phyloP scores from a whole-genome alignment of 92 coral and sea anemone genomes.

The Micromussa lordhowensis region DNA sequence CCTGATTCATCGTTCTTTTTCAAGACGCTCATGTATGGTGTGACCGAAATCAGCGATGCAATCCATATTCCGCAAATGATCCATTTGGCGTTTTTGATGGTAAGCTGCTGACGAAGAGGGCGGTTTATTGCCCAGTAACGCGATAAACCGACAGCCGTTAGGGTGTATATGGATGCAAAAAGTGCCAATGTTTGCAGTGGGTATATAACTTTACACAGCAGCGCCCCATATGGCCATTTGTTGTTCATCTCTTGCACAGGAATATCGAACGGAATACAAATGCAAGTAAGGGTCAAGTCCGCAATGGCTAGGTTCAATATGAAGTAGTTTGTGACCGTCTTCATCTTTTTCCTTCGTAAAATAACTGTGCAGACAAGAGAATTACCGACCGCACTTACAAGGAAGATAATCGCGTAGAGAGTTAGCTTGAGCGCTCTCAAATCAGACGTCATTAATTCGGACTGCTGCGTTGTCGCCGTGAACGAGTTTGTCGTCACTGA shows the following conservation, averaged over 20 bases:
- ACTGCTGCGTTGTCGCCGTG: background rate
- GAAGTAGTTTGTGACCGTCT: constrained; percentile 87
- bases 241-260: constrained; percentile 75
- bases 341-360: constrained; percentile 75
- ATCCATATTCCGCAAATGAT: constrained; percentile 79
- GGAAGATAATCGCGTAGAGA: constrained; percentile 69
- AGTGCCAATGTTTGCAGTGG: constrained; percentile 81
- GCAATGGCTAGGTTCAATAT: constrained; percentile 83
- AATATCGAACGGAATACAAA: constrained; percentile 82
- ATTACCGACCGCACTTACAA: constrained; percentile 79
- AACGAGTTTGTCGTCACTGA: background rate
- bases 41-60: constrained; percentile 68
- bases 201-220: constrained; percentile 72
- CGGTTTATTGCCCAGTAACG: constrained; percentile 90
- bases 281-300: constrained; percentile 76
- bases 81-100: constrained; percentile 64
- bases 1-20: constrained; percentile 34
- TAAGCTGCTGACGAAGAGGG: constrained; percentile 76
- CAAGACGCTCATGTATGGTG: constrained; percentile 72
- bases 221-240: constrained; percentile 78
- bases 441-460: constrained; percentile 8
- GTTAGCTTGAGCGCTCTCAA: constrained; percentile 55
- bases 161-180: constrained; percentile 79
- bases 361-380: constrained; percentile 73
- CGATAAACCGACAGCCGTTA: constrained; percentile 71